phyloP scores from a whole-genome alignment of 2,797 vertebrate species.

The Melanotaenia parkinsoni region DNA sequence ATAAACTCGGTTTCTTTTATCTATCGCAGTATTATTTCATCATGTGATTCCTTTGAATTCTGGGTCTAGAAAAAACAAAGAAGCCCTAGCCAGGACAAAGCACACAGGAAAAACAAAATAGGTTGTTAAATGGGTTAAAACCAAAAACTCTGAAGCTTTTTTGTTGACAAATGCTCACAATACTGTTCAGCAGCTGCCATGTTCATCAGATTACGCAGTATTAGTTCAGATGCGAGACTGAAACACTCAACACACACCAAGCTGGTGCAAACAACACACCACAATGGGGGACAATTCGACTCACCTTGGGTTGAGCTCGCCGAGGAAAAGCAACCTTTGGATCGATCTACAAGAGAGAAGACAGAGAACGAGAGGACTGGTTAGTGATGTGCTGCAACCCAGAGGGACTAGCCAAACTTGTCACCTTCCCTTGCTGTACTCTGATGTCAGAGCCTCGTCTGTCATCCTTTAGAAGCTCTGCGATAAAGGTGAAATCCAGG shows the following conservation, averaged over 20 bases:
- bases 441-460: slow-evolving; percentile 33
- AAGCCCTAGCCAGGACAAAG: slow-evolving; percentile 4
- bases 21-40: not conserved
- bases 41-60: not conserved
- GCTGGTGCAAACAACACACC: slow-evolving; percentile 31
- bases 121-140: slow-evolving; percentile 18
- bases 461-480: slow-evolving; percentile 9
- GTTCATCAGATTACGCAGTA: slow-evolving; percentile 65
- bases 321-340: slow-evolving; percentile 99
- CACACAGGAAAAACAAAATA: slow-evolving; percentile 23
- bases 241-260: slow-evolving; percentile 31
- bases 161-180: slow-evolving; percentile 38
- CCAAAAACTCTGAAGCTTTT: slow-evolving; percentile 47
- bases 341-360: slow-evolving; percentile 89
- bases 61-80: not conserved
- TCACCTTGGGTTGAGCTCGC: slow-evolving; percentile 98
- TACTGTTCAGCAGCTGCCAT: slow-evolving; percentile 44
- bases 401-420: slow-evolving; percentile 21
- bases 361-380: slow-evolving; percentile 54
- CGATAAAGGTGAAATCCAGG: slow-evolving; percentile 16
- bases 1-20: not conserved
- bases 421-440: not conserved
- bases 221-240: slow-evolving; percentile 54
- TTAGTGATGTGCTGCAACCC: slow-evolving; percentile 46
- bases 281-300: slow-evolving; percentile 48